Conservation (phyloP, 1,140 invertebrate genomes). For the Chlorops oryzae region DNA sequence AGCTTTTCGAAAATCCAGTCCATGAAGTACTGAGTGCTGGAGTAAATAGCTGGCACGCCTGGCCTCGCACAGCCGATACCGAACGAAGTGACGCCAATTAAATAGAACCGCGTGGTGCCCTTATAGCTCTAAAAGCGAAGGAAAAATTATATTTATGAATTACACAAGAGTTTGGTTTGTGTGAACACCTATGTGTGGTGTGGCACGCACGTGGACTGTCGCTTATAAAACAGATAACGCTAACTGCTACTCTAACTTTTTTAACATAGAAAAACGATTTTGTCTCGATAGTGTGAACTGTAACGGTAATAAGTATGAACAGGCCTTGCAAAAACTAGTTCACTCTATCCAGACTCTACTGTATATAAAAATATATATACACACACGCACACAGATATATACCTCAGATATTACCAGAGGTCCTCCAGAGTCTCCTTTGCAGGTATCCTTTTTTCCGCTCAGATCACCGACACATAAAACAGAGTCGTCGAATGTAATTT, state of each 20-base stretch:
- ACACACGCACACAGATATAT: too few species aligned
- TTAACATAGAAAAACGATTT: too few species aligned
- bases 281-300: too few species aligned
- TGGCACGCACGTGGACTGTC: too few species aligned
- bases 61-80: constrained; percentile 59
- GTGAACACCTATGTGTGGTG: too few species aligned
- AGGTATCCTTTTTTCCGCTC: constrained; percentile 69
- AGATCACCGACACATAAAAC: constrained; percentile 68
- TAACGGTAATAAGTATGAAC: too few species aligned
- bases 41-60: constrained; percentile 65
- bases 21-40: constrained; percentile 55
- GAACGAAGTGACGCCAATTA: constrained; percentile 62
- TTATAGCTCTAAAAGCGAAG: constrained; percentile 18
- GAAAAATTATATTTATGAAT: background rate
- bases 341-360: too few species aligned
- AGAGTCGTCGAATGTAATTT: constrained; percentile 48
- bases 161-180: too few species aligned
- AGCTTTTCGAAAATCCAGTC: constrained; percentile 9
- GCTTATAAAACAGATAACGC: too few species aligned
- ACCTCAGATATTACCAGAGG: constrained; percentile 59
- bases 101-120: constrained; percentile 44
- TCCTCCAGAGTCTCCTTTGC: constrained; percentile 76
- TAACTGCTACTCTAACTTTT: too few species aligned
- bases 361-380: too few species aligned
- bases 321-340: too few species aligned